phyloP scores from a whole-genome alignment of 2,888 invertebrate species.

The Hanleya hanleyi region DNA sequence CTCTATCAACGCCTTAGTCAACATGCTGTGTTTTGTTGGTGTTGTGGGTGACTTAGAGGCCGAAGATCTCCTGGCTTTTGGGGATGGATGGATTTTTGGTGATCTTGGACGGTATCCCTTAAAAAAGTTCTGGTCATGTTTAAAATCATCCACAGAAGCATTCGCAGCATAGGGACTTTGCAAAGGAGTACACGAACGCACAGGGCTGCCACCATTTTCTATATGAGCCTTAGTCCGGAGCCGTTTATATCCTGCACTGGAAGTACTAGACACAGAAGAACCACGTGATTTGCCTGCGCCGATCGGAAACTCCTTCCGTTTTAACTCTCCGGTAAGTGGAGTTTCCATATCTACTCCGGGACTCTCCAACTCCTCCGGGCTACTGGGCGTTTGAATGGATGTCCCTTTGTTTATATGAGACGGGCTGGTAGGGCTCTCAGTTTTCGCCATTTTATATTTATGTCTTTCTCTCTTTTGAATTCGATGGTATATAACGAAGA shows the following conservation, averaged over 20 bases:
- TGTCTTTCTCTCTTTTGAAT: conserved; percentile 48
- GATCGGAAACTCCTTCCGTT: conserved; percentile 17
- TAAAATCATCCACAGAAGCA: conserved; percentile 44
- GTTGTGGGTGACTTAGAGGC: conserved; percentile 29
- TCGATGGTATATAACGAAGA: conserved; percentile 61
- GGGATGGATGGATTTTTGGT: conserved; percentile 56
- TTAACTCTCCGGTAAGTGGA: conserved; percentile 52
- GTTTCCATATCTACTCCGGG: conserved; percentile 57
- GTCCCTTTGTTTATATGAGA: conserved; percentile 24
- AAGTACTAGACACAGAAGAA: conserved; percentile 54
- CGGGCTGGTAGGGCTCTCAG: conserved; percentile 48
- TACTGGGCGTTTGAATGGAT: conserved; percentile 38
- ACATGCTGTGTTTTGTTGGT: conserved; percentile 52
- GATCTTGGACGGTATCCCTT: conserved; percentile 47
- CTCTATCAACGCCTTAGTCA: conserved; percentile 46
- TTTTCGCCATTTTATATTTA: conserved; percentile 59
- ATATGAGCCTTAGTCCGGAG: conserved; percentile 46
- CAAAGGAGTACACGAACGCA: conserved; percentile 50
- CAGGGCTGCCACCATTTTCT: conserved; percentile 46
- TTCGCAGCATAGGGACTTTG: conserved; percentile 55
- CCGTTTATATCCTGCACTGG: conserved; percentile 36
- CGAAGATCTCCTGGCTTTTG: conserved; percentile 42
- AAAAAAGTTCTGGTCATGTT: conserved; percentile 52
- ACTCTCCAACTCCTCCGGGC: conserved; percentile 48
- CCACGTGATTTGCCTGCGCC: conserved; percentile 36